Evolutionary conservation across 2,797 vertebrate species (phyloP), one percentile per base, ranked within the genome.

Genomic region (Cuculus canorus): DNA sequence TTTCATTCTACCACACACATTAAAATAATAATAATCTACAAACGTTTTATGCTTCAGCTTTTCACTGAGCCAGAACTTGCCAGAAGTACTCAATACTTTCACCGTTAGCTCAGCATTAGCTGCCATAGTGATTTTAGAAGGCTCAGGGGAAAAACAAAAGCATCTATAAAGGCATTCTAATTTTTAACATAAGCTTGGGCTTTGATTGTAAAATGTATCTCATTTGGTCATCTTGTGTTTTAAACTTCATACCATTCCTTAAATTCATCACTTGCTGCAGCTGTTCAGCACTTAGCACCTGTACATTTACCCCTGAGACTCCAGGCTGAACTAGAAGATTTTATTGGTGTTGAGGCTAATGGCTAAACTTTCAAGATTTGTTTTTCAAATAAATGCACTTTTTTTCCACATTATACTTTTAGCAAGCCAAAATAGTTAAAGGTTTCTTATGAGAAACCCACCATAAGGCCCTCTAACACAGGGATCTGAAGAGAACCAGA

Each of bases 261-360:
- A 95, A 97, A 97, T 96, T 95, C 95, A 95, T 97, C 97, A 97
- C 84, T 84, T 64, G 86, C 89, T 89, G 84, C 98, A 98, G 98
- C 98, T 98, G 98, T 87, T 60, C n/a, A 88, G 76, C 59, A 92
- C 66, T 93, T 94, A 96, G 97, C 98, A 98, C 98, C 98, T 98
- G 97, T 96, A 92, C 87, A 33, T 94, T 95, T 90, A 92, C 92
- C 97, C 96, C 86, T 61, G 90, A 97, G 91, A 83, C 86, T 96
- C 92, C 95, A 97, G 93, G 86, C 71, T 80, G 94, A 94, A 94
- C 92, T 65, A 94, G 93, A 96, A 73, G 60, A 82, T 94, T 98
- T 98, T 98, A 98, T 95, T 96, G 97, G 96, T 89, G 15, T 87
- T 25, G 69, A 85, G 75, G 88, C 96, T 97, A 97, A 97, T 96